A percentile compares a stretch with the other conserved stretches of the same genome.
Evolutionary conservation across 2,797 vertebrate species (phyloP).

Genomic region (Sibirionetta formosa): DNA sequence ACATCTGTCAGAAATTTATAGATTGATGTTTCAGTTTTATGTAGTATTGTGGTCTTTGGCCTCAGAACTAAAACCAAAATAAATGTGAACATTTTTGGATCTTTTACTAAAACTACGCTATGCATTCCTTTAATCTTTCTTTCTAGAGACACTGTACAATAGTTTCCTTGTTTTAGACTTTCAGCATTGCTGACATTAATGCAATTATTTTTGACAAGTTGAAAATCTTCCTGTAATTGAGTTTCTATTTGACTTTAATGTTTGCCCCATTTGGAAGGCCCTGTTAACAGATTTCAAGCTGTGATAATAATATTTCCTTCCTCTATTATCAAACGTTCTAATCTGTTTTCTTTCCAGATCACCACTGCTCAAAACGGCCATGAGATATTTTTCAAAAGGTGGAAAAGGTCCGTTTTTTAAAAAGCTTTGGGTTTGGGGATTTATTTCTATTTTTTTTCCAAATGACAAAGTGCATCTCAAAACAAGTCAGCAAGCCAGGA

Average conservation of each 20-base stretch:
- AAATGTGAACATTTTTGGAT: constrained; percentile 62
- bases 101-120: constrained; percentile 8
- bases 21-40: constrained; percentile 43
- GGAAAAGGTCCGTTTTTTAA: constrained; percentile 34
- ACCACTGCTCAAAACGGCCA: constrained; percentile 38
- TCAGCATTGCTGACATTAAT: constrained; percentile 78
- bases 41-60: constrained; percentile 67
- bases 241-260: constrained; percentile 82
- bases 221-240: constrained; percentile 84
- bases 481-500: not conserved
- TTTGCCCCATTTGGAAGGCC: constrained; percentile 74
- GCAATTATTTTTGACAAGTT: constrained; percentile 84
- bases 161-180: constrained; percentile 76
- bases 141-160: constrained; percentile 70
- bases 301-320: constrained; percentile 84
- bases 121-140: constrained; percentile 72
- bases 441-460: not conserved
- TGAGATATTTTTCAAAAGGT: constrained; percentile 70
- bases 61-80: constrained; percentile 68
- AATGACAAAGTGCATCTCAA: not conserved
- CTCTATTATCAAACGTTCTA: constrained; percentile 76
- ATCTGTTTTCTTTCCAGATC: constrained; percentile 81
- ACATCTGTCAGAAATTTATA: constrained; percentile 48
- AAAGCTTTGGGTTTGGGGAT: not conserved
- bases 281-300: constrained; percentile 81